These are phyloP conservation scores for Hemitrygon akajei DNA, from an alignment of 2,797 vertebrate species.

Conservation along the genomic window DNA sequence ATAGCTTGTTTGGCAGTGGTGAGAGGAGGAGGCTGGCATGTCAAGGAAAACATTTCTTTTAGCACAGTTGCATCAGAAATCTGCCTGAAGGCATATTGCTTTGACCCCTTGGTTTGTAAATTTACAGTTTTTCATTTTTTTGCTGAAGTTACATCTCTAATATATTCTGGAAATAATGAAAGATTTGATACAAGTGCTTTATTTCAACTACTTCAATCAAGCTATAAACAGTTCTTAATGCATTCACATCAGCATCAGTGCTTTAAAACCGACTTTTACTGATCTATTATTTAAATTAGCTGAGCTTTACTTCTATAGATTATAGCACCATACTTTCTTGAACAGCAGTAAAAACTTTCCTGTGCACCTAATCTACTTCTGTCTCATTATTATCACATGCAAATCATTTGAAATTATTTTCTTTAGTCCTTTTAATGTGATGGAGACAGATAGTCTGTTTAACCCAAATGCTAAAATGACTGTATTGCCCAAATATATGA, in stretches of 20 bases:
- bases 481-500: too few species aligned
- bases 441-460: too few species aligned
- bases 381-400: too few species aligned
- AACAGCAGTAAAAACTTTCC: not conserved
- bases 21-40: too few species aligned
- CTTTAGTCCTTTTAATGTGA: too few species aligned
- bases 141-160: not conserved
- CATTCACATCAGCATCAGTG: not conserved
- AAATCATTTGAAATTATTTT: too few species aligned
- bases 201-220: not conserved
- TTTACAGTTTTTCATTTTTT: not conserved
- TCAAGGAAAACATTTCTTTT: too few species aligned
- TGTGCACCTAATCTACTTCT: too few species aligned
- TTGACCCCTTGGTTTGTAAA: not conserved
- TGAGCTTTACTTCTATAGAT: not conserved
- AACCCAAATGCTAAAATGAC: too few species aligned
- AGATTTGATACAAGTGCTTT: not conserved
- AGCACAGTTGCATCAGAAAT: not conserved
- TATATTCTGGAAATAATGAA: not conserved
- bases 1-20: too few species aligned
- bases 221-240: not conserved
- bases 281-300: not conserved
- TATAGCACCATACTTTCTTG: not conserved
- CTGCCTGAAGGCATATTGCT: not conserved
- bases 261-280: not conserved